Percentiles rank a stretch among this genome's conserved stretches.
Conservation (phyloP, 2,797 vertebrate species). For the Saguinus oedipus region DNA sequence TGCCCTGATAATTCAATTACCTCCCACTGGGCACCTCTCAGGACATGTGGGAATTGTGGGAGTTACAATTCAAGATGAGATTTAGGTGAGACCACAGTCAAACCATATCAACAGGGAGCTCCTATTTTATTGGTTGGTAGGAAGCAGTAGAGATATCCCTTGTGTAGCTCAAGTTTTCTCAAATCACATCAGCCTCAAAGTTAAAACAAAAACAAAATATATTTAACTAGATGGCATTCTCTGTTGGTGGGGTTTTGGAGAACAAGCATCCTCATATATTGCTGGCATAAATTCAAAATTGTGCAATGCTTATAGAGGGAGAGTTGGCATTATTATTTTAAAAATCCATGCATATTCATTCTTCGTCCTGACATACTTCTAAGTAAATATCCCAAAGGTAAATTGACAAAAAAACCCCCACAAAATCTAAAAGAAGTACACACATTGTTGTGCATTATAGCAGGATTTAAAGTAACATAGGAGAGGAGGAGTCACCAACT, state of each 20-base stretch:
- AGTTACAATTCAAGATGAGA: neutral
- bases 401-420: fast-evolving
- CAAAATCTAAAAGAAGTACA: neutral
- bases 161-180: neutral
- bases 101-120: neutral
- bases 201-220: neutral
- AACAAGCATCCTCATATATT: neutral
- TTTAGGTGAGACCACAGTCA: neutral
- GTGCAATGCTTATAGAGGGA: neutral
- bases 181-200: neutral
- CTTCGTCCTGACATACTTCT: neutral
- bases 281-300: neutral
- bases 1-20: neutral
- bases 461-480: neutral
- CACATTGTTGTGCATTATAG: neutral
- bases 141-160: fast-evolving
- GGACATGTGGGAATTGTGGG: neutral
- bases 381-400: neutral
- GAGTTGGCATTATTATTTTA: neutral
- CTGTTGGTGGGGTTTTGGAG: neutral
- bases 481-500: neutral
- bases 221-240: neutral
- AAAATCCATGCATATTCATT: neutral
- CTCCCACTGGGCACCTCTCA: neutral
- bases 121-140: neutral